Evolutionary conservation across 2,888 invertebrate species (phyloP).

Genomic region (Keiferia lycopersicella): DNA sequence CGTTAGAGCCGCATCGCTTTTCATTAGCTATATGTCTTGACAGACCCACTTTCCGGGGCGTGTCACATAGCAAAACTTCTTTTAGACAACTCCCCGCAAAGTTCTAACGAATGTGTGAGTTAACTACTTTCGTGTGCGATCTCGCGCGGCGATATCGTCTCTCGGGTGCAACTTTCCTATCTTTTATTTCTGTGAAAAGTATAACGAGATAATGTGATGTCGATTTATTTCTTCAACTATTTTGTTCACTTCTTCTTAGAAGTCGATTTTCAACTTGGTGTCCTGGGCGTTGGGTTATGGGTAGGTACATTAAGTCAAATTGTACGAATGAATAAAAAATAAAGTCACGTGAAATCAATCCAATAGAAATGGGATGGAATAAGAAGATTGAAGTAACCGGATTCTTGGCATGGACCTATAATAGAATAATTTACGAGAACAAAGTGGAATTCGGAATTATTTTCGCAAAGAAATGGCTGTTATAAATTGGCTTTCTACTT

Average conservation of each 20-base stretch:
- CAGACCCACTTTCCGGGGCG: constrained; percentile 49
- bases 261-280: background rate
- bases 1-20: constrained; percentile 66
- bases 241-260: background rate
- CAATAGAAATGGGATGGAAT: constrained; percentile 1
- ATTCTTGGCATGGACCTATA: constrained; percentile 14
- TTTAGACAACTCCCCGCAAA: constrained; percentile 48
- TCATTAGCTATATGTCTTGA: constrained; percentile 58
- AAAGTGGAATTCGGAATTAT: constrained; percentile 19
- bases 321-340: background rate
- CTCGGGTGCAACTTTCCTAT: constrained; percentile 16
- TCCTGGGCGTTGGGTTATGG: no score
- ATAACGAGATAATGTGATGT: constrained; percentile 10
- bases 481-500: constrained; percentile 17
- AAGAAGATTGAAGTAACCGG: constrained; percentile 2
- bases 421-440: constrained; percentile 25
- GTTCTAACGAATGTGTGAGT: constrained; percentile 43
- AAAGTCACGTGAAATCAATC: background rate
- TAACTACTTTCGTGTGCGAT: constrained; percentile 29
- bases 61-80: constrained; percentile 47
- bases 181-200: constrained; percentile 16
- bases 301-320: background rate
- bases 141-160: constrained; percentile 14
- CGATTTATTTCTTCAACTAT: background rate
- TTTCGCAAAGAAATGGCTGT: constrained; percentile 16